Evolutionary conservation across 2,113 vertebrate species (phyloP).

Genomic region (Myrmecophaga tridactyla): DNA sequence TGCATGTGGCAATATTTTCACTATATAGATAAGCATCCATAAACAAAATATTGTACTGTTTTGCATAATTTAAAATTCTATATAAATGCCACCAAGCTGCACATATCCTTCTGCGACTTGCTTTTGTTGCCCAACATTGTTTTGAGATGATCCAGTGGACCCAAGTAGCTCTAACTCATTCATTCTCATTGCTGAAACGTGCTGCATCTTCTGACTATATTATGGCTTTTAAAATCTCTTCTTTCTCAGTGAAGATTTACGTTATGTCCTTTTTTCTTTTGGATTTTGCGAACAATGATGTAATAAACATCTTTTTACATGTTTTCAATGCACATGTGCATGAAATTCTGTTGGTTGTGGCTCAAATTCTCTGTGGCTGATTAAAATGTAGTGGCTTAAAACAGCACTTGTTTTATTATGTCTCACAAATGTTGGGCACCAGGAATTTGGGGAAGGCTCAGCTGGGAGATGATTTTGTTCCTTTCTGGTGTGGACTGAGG

Average conservation of each 20-base stretch:
- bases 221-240: not conserved
- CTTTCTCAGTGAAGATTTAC: not conserved
- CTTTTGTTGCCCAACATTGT: not conserved
- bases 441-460: not conserved
- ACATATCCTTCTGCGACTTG: conserved; percentile 3
- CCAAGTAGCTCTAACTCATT: not conserved
- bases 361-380: conserved; percentile 54
- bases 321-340: conserved; percentile 34
- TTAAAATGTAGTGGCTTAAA: conserved; percentile 10
- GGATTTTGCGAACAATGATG: conserved; percentile 35
- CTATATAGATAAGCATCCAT: conserved; percentile 35
- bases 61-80: conserved; percentile 43
- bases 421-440: not conserved
- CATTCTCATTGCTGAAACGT: not conserved
- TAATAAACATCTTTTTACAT: not conserved
- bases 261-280: conserved; percentile 39
- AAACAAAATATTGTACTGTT: conserved; percentile 61
- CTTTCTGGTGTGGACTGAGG: not conserved
- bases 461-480: not conserved
- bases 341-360: conserved; percentile 42
- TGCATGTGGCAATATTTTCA: conserved; percentile 53
- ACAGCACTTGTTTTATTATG: not conserved
- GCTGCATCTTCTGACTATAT: not conserved
- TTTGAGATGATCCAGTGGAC: not conserved
- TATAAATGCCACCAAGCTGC: conserved; percentile 50